Evolutionary conservation across 1,140 invertebrate species (phyloP), one percentile per base, ranked within the genome.

Genomic region (Oppia nitens): DNA sequence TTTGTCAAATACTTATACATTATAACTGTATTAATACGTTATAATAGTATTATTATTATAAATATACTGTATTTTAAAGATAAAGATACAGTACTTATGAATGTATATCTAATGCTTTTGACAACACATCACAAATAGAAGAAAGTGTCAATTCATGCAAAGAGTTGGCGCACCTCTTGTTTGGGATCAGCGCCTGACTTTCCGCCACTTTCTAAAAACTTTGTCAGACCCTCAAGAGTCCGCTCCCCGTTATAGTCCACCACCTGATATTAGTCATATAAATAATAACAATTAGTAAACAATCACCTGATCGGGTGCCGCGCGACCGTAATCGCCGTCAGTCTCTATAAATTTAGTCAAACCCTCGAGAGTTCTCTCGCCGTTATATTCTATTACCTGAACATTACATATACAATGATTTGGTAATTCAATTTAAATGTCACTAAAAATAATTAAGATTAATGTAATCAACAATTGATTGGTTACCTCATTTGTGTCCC

Each of bases 161-260:
- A 40, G n/a, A 28, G 52, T 11, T 23, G 40, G 52, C 63, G 60
- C 60, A 83, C 81, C 74, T 82, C 79, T 59, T 77, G 72, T 32
- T 76, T 75, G 55, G 76, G 74, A 51, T 77, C 76, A 70, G 80
- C 74, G 6, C 79, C 81, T 60, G 77, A 77, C 50, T 77, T 76
- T 58, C 83, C 84, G 59, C 79, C 80, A 49, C 76, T 78, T 70
- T 95, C 88, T 55, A 98, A 72, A 78, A 98, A 98, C 75, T 94
- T 88, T 54, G 79, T 77, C 64, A 98, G 78, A 59, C 79, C 93
- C 68, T 93, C 92, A 64, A 98, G 77, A 63, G 91, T 98, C 72
- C 94, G 81, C 68, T 92, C 89, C 57, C 92, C 91, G 69, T 83
- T 86, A 78, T 88, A 98, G 68, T 96, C 87, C 64, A 98, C 78